These are phyloP conservation scores for Anas flavirostris DNA, from an alignment of 2,797 vertebrate genomes.

Conservation along the genomic window DNA sequence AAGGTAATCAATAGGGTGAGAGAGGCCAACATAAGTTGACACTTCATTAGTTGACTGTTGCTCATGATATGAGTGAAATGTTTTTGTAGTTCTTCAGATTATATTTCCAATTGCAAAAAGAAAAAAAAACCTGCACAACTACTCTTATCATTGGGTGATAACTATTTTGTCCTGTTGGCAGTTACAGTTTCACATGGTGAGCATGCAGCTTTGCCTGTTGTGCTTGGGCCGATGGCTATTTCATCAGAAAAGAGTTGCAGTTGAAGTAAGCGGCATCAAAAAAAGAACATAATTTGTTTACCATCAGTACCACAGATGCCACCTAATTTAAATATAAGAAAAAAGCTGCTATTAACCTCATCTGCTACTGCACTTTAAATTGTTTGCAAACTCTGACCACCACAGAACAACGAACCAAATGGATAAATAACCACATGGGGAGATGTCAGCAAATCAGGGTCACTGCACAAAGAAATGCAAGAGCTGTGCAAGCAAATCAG, in stretches of 20 bases:
- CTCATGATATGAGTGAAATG: rapidly evolving
- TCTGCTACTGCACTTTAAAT: rapidly evolving
- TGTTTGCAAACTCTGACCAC: neutral
- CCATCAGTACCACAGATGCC: conserved; percentile 24
- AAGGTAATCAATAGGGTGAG: neutral
- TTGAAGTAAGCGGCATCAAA: neutral
- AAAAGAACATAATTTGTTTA: neutral
- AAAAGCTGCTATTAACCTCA: neutral
- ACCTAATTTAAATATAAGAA: conserved; percentile 46
- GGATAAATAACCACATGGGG: neutral
- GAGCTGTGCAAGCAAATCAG: neutral
- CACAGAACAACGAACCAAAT: neutral
- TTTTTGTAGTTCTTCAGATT: neutral
- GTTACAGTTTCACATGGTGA: neutral
- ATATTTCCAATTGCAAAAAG: neutral
- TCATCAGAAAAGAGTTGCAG: neutral
- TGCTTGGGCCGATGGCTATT: neutral
- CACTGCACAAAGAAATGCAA: neutral
- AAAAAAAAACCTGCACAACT: neutral
- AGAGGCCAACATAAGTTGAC: neutral
- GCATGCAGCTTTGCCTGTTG: neutral
- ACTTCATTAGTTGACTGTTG: neutral
- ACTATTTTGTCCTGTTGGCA: neutral
- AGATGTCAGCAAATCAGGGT: neutral
- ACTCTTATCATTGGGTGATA: neutral